Conservation (phyloP, 2,888 invertebrate species). For the Caenorhabditis sp. region DNA sequence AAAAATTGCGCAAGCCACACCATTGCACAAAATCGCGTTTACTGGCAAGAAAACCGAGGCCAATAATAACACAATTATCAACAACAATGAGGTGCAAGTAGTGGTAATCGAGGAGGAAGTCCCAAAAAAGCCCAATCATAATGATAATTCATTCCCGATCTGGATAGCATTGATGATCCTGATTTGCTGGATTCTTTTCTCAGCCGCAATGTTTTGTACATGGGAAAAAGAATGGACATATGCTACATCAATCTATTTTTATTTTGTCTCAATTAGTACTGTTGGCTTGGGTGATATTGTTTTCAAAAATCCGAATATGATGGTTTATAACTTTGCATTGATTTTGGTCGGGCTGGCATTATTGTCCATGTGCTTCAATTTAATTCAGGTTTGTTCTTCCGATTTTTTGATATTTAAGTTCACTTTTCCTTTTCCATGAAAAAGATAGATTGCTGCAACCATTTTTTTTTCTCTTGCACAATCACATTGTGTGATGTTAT, state of each 20-base stretch:
- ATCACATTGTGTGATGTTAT: no score
- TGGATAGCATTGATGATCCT: conserved; percentile 66
- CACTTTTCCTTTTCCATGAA: no score
- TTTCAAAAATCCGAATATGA: conserved; percentile 69
- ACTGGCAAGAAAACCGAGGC: not conserved
- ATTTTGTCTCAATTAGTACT: conserved; percentile 70
- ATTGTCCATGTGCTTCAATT: conserved; percentile 69
- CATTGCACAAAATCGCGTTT: conserved; percentile 10
- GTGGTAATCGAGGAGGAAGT: conserved; percentile 8
- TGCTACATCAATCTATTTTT: conserved; percentile 67
- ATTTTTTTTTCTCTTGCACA: no score
- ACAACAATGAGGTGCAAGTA: not conserved
- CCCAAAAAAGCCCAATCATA: conserved; percentile 4
- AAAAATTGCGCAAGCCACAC: conserved; percentile 35
- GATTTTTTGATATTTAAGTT: no score
- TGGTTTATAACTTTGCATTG: conserved; percentile 67
- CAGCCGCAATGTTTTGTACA: conserved; percentile 52
- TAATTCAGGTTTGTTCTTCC: conserved; percentile 54
- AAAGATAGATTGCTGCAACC: no score
- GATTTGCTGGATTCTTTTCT: conserved; percentile 65
- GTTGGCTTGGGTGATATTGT: conserved; percentile 70
- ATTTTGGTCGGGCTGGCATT: conserved; percentile 69
- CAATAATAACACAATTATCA: not conserved
- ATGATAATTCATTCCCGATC: conserved; percentile 60
- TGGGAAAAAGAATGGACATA: conserved; percentile 57